Base-by-base conservation (phyloP, 2,797 vertebrate genomes). In the Ciconia nigra region DNA sequence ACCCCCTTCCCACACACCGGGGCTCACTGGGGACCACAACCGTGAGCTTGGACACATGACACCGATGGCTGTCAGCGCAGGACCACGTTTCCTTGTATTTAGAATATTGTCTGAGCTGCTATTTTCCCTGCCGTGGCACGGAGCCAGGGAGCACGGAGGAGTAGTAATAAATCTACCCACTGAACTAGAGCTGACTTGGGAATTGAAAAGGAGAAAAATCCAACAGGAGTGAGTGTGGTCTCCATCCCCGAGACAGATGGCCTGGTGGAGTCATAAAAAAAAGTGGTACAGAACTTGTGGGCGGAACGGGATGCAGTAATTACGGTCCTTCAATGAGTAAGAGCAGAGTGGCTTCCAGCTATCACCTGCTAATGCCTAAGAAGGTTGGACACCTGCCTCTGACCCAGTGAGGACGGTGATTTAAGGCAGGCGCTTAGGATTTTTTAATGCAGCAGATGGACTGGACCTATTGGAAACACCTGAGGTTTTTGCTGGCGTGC, bases 161-260 rank as follows among this genome's bases (percentile, higher is more conserved):
- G 88, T 3, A 37, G 83, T 15, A 83, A 92, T 95, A 96, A 96
- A 96, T 95, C 92, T 93, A 63, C 72, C 46, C 47, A 9, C 76
- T 37, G 90, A 96, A 91, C 47, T n/a, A 91, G 94, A 83, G 92
- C 87, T 93, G 94, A 41, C 95, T 92, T 78, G 90, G 93, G 94
- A 94, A 96, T 81, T 93, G 93, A 74, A 89, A 95, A 94, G 92
- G 87, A 94, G 94, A 81, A 95, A 92, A 93, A 92, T 80, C 87
- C 79, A 69, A 24, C 84, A 54, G 78, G 93, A 92, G 84, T 11
- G 73, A 96, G 93, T 47, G 94, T 85, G 93, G 85, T 95, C 93
- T 87, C 33, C 13, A 42, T 82, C 84, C 83, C 73, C 2, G 6
- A 93, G 94, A 95, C 93, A 89, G 94, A 96, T 95, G 94, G 96